Conservation (phyloP, 30 jellyfish, hydroid and myxozoan species). For the Cassiopea xamachana region DNA sequence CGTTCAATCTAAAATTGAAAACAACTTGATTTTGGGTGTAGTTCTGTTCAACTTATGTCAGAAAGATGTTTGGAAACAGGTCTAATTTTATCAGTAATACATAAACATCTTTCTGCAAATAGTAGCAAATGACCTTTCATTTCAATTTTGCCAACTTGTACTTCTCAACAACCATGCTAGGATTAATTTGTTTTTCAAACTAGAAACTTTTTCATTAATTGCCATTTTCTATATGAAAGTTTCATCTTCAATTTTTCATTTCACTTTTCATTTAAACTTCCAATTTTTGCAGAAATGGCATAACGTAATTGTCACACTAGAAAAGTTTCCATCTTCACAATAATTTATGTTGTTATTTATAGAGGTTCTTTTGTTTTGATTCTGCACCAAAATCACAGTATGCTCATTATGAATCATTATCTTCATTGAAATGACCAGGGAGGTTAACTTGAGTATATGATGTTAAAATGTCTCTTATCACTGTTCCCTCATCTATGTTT, state of each 20-base stretch:
- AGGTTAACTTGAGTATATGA: conserved; percentile 10
- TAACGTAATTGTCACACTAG: neutral
- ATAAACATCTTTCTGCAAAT: neutral
- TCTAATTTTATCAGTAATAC: neutral
- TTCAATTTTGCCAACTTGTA: neutral
- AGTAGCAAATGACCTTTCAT: too few species aligned
- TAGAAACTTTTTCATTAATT: neutral
- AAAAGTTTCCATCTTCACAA: neutral
- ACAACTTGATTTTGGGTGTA: neutral
- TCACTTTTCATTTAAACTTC: neutral
- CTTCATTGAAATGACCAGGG: conserved; percentile 6
- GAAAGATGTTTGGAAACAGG: neutral
- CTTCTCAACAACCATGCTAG: neutral
- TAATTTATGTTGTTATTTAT: neutral
- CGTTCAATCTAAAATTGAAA: neutral
- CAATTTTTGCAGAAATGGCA: neutral
- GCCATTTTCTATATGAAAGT: neutral
- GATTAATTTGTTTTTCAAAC: neutral
- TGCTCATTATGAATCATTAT: neutral
- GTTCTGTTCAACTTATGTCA: neutral
- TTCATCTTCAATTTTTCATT: neutral
- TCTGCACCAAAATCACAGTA: neutral
- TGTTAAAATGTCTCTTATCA: conserved; percentile 29
- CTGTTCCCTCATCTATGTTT: conserved; percentile 32
- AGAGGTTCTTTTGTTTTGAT: neutral